Evolutionary conservation across 2,113 vertebrate species (phyloP).

Genomic region (Motacilla tschutschensis): DNA sequence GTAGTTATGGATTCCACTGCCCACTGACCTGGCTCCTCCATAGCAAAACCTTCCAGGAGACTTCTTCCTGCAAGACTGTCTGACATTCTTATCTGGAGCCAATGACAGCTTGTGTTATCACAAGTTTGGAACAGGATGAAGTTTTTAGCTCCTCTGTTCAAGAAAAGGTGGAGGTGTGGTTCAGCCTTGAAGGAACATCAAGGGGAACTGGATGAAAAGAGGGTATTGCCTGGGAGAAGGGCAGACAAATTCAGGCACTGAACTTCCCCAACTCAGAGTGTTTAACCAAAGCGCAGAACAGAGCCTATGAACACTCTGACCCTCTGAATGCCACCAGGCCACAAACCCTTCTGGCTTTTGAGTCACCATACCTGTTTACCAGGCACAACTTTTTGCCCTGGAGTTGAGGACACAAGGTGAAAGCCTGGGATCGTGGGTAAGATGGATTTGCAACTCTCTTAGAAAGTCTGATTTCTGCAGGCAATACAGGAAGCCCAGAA

Average conservation of each 20-base stretch:
- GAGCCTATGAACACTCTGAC: not conserved
- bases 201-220: not conserved
- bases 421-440: not conserved
- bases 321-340: not conserved
- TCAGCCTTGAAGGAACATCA: not conserved
- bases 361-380: not conserved
- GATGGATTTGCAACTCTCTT: not conserved
- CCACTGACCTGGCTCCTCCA: not conserved
- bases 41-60: not conserved
- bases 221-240: not conserved
- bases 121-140: not conserved
- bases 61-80: not conserved
- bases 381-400: not conserved
- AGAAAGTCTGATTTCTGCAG: slow-evolving; percentile 68
- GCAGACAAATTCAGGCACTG: not conserved
- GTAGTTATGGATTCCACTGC: not conserved
- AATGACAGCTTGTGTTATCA: not conserved
- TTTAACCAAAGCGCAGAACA: not conserved
- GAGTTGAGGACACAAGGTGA: not conserved
- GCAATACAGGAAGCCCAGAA: slow-evolving; percentile 86
- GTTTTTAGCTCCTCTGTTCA: not conserved
- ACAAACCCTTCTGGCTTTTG: not conserved
- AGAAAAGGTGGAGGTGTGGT: not conserved
- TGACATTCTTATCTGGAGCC: not conserved
- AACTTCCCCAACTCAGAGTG: not conserved